Conservation (phyloP, 2,113 vertebrate species). For the Gasterosteus aculeatus region DNA sequence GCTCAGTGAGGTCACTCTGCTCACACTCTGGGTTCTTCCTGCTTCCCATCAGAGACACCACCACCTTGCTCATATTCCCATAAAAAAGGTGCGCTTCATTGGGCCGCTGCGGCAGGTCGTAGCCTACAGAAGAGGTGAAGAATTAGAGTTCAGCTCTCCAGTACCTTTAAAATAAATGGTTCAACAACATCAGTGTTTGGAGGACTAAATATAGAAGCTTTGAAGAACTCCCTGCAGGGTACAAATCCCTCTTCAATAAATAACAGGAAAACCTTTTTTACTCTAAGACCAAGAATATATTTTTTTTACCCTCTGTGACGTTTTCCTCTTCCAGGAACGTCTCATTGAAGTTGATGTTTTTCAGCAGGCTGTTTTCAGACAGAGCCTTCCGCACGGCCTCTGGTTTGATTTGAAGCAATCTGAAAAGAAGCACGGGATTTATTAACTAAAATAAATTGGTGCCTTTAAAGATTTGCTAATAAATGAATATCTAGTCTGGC, state of each 20-base stretch:
- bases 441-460: background rate
- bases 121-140: conserved; percentile 75
- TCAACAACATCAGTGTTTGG: background rate
- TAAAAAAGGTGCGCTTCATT: conserved; percentile 90
- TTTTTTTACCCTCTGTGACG: conserved; percentile 85
- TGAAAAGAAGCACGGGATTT: conserved; percentile 43
- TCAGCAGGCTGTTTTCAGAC: conserved; percentile 85
- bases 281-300: background rate
- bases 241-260: background rate
- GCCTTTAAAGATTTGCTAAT: too few species aligned
- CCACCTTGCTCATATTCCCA: conserved; percentile 86
- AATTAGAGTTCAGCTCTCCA: background rate
- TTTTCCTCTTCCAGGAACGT: conserved; percentile 88
- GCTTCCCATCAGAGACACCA: conserved; percentile 85
- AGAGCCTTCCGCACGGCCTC: conserved; percentile 78
- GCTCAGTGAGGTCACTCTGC: conserved; percentile 59
- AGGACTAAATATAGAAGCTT: background rate
- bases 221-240: background rate
- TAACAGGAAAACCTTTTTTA: background rate
- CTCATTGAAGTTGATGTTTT: conserved; percentile 86
- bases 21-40: conserved; percentile 53
- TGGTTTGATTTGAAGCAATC: conserved; percentile 79
- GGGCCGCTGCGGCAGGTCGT: conserved; percentile 85
- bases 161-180: background rate
- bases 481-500: background rate